Conservation (phyloP, 2,888 invertebrate species). For the Stomorhina lunata region DNA sequence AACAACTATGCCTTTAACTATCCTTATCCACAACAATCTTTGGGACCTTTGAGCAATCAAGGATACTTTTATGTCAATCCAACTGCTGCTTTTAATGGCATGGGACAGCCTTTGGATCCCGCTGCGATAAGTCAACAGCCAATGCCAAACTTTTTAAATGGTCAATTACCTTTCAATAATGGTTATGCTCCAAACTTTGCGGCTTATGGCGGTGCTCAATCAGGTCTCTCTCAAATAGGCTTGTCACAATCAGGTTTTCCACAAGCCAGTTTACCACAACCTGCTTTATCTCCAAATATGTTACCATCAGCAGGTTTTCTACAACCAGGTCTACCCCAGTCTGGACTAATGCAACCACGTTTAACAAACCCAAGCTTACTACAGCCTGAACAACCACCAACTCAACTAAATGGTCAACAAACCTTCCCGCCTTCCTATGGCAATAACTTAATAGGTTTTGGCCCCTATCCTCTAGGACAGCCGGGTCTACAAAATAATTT, state of each 20-base stretch:
- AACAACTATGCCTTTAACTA: slow-evolving; percentile 36
- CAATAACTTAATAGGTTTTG: background rate
- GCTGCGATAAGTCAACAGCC: background rate
- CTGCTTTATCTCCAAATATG: no score
- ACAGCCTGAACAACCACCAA: background rate
- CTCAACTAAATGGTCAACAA: background rate
- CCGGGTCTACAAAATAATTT: background rate
- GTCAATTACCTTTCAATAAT: background rate
- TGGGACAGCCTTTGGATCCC: background rate
- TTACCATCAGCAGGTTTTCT: no score
- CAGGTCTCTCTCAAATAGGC: background rate
- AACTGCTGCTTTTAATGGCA: background rate
- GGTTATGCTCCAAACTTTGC: background rate
- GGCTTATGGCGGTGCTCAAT: background rate
- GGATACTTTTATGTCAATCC: slow-evolving; percentile 18
- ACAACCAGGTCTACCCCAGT: background rate
- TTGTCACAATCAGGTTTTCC: background rate
- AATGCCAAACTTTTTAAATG: background rate
- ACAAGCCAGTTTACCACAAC: background rate
- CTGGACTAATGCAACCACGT: no score
- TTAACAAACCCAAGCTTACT: background rate
- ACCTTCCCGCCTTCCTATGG: background rate
- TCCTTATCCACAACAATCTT: background rate
- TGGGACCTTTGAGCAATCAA: background rate
- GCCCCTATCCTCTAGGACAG: background rate